A percentile compares a stretch with the other conserved stretches of the same genome.
Evolutionary conservation across 2,797 vertebrate genomes (phyloP).

Genomic region (Tokudaia tokunoshimensis): DNA sequence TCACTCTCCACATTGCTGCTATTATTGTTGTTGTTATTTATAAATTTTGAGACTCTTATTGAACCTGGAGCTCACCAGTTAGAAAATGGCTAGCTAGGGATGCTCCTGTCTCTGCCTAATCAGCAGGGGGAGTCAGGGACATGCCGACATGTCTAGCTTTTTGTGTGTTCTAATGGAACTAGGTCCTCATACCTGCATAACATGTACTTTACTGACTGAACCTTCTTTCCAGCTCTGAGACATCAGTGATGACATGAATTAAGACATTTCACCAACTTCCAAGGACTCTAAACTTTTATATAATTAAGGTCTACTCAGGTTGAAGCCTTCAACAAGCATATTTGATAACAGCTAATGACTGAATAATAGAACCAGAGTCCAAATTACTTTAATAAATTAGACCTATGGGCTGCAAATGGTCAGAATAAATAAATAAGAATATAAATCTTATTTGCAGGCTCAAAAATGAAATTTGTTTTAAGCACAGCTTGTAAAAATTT

Average conservation of each 20-base stretch:
- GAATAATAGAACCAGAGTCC: neutral
- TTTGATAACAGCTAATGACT: neutral
- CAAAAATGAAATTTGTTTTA: neutral
- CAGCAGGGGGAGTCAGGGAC: neutral
- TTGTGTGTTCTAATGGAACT: neutral
- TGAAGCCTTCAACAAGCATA: neutral
- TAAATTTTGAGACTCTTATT: neutral
- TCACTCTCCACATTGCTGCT: neutral
- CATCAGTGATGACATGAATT: neutral
- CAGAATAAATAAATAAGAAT: neutral
- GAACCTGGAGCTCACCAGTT: neutral
- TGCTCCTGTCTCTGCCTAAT: neutral
- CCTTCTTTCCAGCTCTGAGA: neutral
- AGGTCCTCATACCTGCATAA: too few species aligned
- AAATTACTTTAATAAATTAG: slow-evolving; percentile 33
- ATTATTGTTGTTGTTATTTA: neutral
- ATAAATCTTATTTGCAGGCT: slow-evolving; percentile 8
- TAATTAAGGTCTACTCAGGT: neutral
- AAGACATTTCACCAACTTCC: neutral
- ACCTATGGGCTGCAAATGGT: neutral
- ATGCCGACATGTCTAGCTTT: neutral
- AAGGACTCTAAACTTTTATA: neutral
- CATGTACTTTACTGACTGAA: neutral
- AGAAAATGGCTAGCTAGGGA: neutral
- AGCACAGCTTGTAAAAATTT: neutral